Evolutionary conservation across 2,888 invertebrate species (phyloP), one percentile per base, ranked within the genome.

Genomic region (Aporophyla lueneburgensis): DNA sequence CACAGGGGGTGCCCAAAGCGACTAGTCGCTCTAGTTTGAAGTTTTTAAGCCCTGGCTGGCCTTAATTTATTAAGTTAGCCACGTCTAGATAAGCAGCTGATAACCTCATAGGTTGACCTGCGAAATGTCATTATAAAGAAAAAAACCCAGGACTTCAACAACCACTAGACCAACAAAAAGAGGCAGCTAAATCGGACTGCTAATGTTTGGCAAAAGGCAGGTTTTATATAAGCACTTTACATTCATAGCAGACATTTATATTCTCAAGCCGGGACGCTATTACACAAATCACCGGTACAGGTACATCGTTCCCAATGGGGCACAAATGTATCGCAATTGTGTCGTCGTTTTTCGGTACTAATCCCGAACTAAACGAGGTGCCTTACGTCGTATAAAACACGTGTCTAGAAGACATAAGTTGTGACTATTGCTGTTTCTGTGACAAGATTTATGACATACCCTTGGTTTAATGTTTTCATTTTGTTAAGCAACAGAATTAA

Each of bases 271-370:
- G 40, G 40, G 40, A 27, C 7, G n/a, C 63, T 49, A 68, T 79
- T 74, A 74, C 27, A 79, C 68, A 59, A 74, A 79, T 74, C 58
- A 49, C 62, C 58, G 7, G 59, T 14, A 40, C 27, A 61, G 24
- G 53, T 59, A 54, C n/a, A 46, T 56, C 43, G 33, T 46, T 56
- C 27, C 56, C 67, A 6, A 3, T 9, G 51, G n/a, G 7, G n/a
- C 19, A 58, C n/a, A 80, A 62, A 56, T 67, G 43, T 61, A 66
- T 61, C 49, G 58, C n/a, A 40, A 43, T 27, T 24, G n/a, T 63
- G 67, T 62, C 51, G 33, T 33, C 21, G 1, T 72, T 67, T 76
- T 67, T 71, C n/a, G 54, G 21, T 21, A 49, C 59, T 46, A 61
- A 66, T 66, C n/a, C 59, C 4, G 6, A n/a, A 69, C n/a, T 24